Evolutionary conservation across 2,797 vertebrate genomes (phyloP).

Genomic region (Glossophaga mutica): DNA sequence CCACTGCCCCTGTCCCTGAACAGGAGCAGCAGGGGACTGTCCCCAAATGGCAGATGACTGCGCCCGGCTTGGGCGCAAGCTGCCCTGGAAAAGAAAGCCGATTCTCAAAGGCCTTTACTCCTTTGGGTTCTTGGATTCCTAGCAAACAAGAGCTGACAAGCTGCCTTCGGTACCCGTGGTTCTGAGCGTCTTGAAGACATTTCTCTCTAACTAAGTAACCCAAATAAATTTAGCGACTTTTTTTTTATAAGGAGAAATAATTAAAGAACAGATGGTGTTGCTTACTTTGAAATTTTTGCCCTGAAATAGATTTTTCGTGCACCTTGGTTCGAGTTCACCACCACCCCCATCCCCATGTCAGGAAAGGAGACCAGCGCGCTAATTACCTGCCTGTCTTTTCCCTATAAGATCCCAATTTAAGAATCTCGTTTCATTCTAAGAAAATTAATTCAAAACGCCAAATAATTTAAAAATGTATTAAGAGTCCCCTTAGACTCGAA

Average conservation of each 20-base stretch:
- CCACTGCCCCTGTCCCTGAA: not conserved
- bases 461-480: conserved; percentile 77
- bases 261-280: conserved; percentile 76
- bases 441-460: conserved; percentile 79
- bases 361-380: conserved; percentile 69
- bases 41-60: not conserved
- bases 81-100: not conserved
- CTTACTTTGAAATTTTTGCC: conserved; percentile 74
- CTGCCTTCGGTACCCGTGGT: conserved; percentile 17
- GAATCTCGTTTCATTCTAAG: conserved; percentile 77
- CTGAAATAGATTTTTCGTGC: conserved; percentile 72
- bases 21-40: not conserved
- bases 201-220: conserved; percentile 70
- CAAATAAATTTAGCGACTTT: conserved; percentile 68
- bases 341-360: conserved; percentile 47
- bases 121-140: conserved; percentile 38
- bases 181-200: conserved; percentile 48
- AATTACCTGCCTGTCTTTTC: conserved; percentile 78
- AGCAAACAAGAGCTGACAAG: conserved; percentile 31
- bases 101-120: not conserved
- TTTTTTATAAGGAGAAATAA: conserved; percentile 69
- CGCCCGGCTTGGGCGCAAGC: not conserved
- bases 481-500: conserved; percentile 73
- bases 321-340: conserved; percentile 65
- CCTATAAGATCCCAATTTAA: conserved; percentile 78